Conservation (phyloP, 2,888 invertebrate genomes). For the Andrena bicolor region DNA sequence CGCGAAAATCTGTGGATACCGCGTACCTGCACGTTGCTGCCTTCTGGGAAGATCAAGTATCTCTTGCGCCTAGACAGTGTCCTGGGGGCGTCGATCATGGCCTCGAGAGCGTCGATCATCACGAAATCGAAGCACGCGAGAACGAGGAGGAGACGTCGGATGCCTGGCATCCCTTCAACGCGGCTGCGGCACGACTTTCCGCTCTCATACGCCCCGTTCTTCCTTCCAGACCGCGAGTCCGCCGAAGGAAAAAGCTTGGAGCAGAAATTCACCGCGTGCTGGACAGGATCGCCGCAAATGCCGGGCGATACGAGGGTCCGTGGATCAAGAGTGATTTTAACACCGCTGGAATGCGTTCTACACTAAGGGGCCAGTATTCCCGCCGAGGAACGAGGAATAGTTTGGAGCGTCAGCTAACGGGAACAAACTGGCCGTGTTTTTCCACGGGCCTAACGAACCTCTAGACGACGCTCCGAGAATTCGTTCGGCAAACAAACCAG, state of each 20-base stretch:
- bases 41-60: slow-evolving; percentile 87
- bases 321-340: slow-evolving; percentile 34
- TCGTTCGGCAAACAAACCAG: slow-evolving; percentile 57
- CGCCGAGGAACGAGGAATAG: slow-evolving; percentile 14
- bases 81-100: slow-evolving; percentile 44
- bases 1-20: neutral
- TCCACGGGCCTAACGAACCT: slow-evolving; percentile 52
- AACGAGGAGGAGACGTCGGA: slow-evolving; percentile 41
- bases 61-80: slow-evolving; percentile 86
- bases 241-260: slow-evolving; percentile 14
- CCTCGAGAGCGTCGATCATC: slow-evolving; percentile 27
- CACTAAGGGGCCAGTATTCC: slow-evolving; percentile 17
- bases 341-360: slow-evolving; percentile 27
- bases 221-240: neutral
- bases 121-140: slow-evolving; percentile 61
- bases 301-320: neutral
- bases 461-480: slow-evolving; percentile 44
- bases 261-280: neutral
- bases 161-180: slow-evolving; percentile 53
- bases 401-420: slow-evolving; percentile 50
- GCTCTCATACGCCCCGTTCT: slow-evolving; percentile 14
- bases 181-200: neutral
- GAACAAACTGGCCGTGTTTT: slow-evolving; percentile 41
- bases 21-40: slow-evolving; percentile 87
- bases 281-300: neutral